Percentiles rank a stretch among this genome's conserved stretches.
phyloP scores from a whole-genome alignment of 1,140 invertebrate species.

The Cardiocondyla obscurior region DNA sequence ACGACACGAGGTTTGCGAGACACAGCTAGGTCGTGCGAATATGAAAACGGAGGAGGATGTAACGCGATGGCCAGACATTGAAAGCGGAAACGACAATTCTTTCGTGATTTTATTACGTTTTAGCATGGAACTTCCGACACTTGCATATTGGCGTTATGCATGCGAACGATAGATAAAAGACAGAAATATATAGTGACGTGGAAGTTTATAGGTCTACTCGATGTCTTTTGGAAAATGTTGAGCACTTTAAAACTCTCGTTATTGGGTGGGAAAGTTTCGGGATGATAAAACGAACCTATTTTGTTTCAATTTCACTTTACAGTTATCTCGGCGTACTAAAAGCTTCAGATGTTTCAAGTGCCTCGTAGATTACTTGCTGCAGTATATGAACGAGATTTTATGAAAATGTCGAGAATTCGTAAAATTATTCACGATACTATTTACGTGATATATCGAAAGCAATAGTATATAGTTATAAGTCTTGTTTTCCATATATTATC shows the following conservation, averaged over 20 bases:
- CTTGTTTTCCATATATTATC: background rate
- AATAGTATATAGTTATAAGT: slow-evolving; percentile 22
- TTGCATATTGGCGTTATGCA: background rate
- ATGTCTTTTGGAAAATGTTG: slow-evolving; percentile 5
- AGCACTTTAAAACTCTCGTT: slow-evolving; percentile 1
- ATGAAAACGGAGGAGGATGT: background rate
- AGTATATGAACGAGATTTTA: background rate
- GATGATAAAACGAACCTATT: background rate
- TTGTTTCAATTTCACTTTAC: background rate
- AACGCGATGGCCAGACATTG: background rate
- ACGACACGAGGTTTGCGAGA: background rate
- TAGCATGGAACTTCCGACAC: background rate
- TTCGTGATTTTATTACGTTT: slow-evolving; percentile 14
- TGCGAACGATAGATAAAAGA: background rate
- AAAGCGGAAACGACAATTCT: background rate
- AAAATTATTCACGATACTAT: background rate
- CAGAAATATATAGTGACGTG: slow-evolving; percentile 9
- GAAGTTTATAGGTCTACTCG: background rate
- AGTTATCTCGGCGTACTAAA: background rate
- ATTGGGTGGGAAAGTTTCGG: slow-evolving; percentile 6
- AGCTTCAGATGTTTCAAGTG: background rate
- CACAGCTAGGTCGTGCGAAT: background rate
- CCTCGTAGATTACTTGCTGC: background rate
- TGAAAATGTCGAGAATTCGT: background rate
- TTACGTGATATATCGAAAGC: background rate